Conservation (phyloP, 1,140 invertebrate genomes). For the Mizuhopecten yessoensis region DNA sequence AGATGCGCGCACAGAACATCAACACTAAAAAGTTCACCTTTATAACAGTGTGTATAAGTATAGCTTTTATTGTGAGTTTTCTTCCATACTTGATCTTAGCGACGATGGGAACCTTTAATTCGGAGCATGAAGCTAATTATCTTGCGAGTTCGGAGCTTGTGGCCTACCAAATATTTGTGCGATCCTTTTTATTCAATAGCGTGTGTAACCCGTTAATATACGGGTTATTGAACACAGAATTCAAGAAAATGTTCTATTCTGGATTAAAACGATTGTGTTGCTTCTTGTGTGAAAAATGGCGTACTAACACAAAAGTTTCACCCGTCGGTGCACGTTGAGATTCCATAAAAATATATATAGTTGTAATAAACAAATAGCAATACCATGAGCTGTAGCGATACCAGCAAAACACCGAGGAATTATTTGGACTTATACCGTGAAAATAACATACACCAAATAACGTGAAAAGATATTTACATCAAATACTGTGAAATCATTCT, state of each 20-base stretch:
- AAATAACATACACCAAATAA: too few species aligned
- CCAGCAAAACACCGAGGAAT: too few species aligned
- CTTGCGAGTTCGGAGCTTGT: constrained; percentile 43
- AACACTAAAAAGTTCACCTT: constrained; percentile 20
- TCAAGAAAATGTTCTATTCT: background rate
- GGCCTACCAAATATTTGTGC: background rate
- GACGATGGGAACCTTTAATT: background rate
- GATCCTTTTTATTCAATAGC: constrained; percentile 43
- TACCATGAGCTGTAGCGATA: too few species aligned
- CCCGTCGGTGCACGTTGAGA: background rate
- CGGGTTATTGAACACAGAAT: background rate
- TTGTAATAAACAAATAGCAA: too few species aligned
- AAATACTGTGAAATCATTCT: too few species aligned
- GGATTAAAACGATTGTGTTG: background rate
- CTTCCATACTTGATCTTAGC: constrained; percentile 41
- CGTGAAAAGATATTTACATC: too few species aligned
- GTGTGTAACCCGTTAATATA: constrained; percentile 5
- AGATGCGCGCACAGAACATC: constrained; percentile 23
- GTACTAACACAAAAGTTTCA: background rate
- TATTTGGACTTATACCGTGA: too few species aligned
- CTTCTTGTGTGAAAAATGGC: background rate
- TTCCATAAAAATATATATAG: too few species aligned
- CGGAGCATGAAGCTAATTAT: constrained; percentile 24
- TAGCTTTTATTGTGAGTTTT: constrained; percentile 51
- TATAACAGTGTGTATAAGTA: constrained; percentile 6